Base-by-base conservation (phyloP, 1,140 invertebrate genomes). In the Apis cerana region DNA sequence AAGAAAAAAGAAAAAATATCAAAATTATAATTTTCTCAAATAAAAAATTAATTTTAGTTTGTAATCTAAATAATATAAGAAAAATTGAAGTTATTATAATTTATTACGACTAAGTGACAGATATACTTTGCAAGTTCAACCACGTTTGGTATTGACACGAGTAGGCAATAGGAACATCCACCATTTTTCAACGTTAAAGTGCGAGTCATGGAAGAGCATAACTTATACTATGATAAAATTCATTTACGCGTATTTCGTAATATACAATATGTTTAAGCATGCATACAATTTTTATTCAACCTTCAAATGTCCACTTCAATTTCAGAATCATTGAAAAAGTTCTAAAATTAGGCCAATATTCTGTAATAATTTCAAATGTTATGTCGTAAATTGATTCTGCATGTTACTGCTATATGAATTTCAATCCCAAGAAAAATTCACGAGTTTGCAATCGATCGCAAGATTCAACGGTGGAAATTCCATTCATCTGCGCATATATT, bases 141-240 rank as follows among this genome's bases (percentile, higher is more conserved):
- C 48, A 52, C 70, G 58, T 75, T 83, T 62, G 11, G 52, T 78
- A 79, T 59, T 79, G 76, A 71, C 76, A 80, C 61, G 61, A 64
- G 81, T 17, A 67, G 15, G 58, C 58, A 80, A 83, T 86, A 75
- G 59, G 48, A n/a, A 70, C 33, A 75, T 83, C 80, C 80, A 82
- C 87, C 86, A 86, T 85, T 81, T 86, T 88, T 86, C 76, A 70
- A 59, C 83, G 64, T 71, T 83, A 82, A 74, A 85, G 70, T 72
- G 74, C 74, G 71, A 71, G 65, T 84, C 65, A 76, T 23, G 72
- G 54, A 58, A 61, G 76, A 62, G 33, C 77, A 75, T 48, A 48
- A 58, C 33, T 62, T 59, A 52, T 62, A 68, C 56, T 48, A 62
- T 23, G 76, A 81, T 71, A 71, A 74, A 80, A 64, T 17, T 83